These are phyloP conservation scores for Anarrhichthys ocellatus DNA, from an alignment of 2,113 vertebrate species.

Conservation along the genomic window DNA sequence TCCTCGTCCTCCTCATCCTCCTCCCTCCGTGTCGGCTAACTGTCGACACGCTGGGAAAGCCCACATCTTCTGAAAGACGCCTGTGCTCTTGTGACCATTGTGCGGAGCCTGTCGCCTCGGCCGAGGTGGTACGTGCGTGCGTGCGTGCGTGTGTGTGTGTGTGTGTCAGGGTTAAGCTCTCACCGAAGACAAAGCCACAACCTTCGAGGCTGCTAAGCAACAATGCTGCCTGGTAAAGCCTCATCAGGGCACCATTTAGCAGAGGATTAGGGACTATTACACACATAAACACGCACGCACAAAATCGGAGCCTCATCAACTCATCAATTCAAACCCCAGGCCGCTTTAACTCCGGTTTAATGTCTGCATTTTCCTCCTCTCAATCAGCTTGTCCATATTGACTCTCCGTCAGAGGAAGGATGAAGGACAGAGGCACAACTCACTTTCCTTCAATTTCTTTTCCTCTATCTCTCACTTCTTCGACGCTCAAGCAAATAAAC, in stretches of 20 bases:
- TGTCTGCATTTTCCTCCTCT: slow-evolving; percentile 11
- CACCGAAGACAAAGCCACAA: slow-evolving; percentile 75
- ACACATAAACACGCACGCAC: slow-evolving; percentile 61
- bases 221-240: slow-evolving; percentile 75
- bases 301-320: slow-evolving; percentile 46
- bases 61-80: slow-evolving; percentile 27
- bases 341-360: slow-evolving; percentile 42
- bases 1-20: slow-evolving; percentile 26
- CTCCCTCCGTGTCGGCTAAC: slow-evolving; percentile 39
- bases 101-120: slow-evolving; percentile 60
- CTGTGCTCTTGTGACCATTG: slow-evolving; percentile 46
- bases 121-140: slow-evolving; percentile 44
- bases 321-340: slow-evolving; percentile 54
- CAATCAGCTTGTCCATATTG: slow-evolving; percentile 9
- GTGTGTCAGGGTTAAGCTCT: slow-evolving; percentile 69
- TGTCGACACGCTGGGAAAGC: slow-evolving; percentile 54
- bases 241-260: slow-evolving; percentile 76
- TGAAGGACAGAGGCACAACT: background rate
- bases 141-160: slow-evolving; percentile 23
- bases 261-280: slow-evolving; percentile 75
- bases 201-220: slow-evolving; percentile 77
- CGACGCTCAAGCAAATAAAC: background rate
- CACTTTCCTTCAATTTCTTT: background rate
- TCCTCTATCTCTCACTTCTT: background rate
- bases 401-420: background rate